Evolutionary conservation across 92 coral and sea anemone species (phyloP).

Genomic region (Siderastrea radians): DNA sequence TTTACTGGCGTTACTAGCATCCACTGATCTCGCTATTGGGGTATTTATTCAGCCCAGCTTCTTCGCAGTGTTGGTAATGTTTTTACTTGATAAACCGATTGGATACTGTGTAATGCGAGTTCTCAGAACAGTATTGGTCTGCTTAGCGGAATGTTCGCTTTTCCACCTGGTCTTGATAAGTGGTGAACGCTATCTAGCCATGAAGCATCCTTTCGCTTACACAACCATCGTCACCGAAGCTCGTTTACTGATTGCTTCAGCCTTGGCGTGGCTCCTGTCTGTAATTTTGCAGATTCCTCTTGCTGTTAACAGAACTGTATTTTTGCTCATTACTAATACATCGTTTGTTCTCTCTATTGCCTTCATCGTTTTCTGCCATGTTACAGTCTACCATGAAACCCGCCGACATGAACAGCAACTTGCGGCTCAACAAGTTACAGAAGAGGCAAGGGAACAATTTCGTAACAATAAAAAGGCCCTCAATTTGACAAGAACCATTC

Average conservation of each 20-base stretch:
- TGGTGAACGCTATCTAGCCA: slow-evolving; percentile 11
- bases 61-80: not conserved
- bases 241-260: slow-evolving; percentile 17
- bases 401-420: slow-evolving; percentile 4
- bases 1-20: slow-evolving; percentile 3
- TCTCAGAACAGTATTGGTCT: not conserved
- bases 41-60: not conserved
- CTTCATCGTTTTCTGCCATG: not conserved
- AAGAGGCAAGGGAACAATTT: not conserved
- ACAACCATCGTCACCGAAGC: slow-evolving; percentile 3
- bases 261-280: not conserved
- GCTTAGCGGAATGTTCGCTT: not conserved
- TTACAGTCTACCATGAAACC: slow-evolving; percentile 5
- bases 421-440: slow-evolving; percentile 17
- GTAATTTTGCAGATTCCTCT: not conserved
- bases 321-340: too few species aligned
- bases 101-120: not conserved
- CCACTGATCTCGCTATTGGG: slow-evolving; percentile 8
- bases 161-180: not conserved
- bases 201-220: not conserved
- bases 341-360: too few species aligned
- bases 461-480: not conserved
- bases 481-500: not conserved
- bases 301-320: not conserved
- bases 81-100: not conserved